Evolutionary conservation across 2,113 vertebrate genomes (phyloP), one percentile per base, ranked within the genome.

Genomic region (Pionites leucogaster): DNA sequence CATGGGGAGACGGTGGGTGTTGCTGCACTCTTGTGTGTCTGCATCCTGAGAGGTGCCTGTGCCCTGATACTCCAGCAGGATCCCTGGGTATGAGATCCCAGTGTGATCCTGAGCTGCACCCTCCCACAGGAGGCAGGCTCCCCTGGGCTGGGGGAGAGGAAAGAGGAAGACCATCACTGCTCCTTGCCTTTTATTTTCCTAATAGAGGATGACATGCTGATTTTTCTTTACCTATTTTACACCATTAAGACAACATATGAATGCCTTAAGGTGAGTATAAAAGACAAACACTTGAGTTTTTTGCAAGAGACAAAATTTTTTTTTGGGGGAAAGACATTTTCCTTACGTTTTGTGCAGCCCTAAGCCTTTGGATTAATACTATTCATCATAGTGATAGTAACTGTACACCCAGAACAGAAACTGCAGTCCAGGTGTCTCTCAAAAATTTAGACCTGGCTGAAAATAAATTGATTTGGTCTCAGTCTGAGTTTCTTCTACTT

Each of bases 401-500:
- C 37, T 55, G 46, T 46, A 82, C 2, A 19, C 6, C 17, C 25
- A 39, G 31, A 74, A 67, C 25, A 82, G 23, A 31, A 65, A 28
- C 29, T 13, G 47, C 52, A 35, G 27, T 35, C 28, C 63, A 55
- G 53, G 10, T 71, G 11, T 59, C 55, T 65, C 59, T 81, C 65
- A 93, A 82, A 91, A 95, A 86, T 88, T 70, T 70, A 93, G 64
- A 59, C 50, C n/a, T 80, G 12, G 3, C 27, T 85, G 77, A 84
- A 95, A 93, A 92, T 7, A 81, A 92, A 82, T 65, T 69, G 52
- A 57, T 89, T 84, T 89, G 37, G 37, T 89, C 44, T 93, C 57
- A n/a, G 29, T 35, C 15, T 94, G 82, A 90, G 31, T 94, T 96
- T 95, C 81, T 82, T 17, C 59, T 91, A 37, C 78, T 57, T 77